Evolutionary conservation across 2,888 invertebrate genomes (phyloP).

Genomic region (Ernsta delagoae): DNA sequence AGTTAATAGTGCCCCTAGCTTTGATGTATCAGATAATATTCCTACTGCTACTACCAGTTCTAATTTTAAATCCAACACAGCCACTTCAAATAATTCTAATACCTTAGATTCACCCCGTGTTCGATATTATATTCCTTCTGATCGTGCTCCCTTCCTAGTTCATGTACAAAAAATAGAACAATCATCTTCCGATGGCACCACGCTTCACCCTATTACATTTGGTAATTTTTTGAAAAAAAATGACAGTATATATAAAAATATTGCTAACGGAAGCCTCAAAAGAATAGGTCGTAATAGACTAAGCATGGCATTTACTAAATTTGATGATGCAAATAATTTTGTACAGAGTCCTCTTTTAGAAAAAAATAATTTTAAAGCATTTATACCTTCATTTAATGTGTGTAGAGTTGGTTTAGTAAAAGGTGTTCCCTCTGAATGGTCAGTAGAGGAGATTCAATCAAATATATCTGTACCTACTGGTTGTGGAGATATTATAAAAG

Average conservation of each 20-base stretch:
- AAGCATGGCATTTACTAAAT: neutral
- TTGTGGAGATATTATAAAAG: neutral
- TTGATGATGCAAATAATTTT: neutral
- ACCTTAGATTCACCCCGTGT: neutral
- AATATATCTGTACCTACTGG: neutral
- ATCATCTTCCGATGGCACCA: slow-evolving; percentile 1
- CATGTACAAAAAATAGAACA: slow-evolving; percentile 10
- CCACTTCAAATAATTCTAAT: too few species aligned
- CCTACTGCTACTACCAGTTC: too few species aligned
- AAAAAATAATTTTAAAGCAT: slow-evolving; percentile 10
- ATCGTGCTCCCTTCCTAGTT: slow-evolving; percentile 1
- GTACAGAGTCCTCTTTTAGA: slow-evolving; percentile 1
- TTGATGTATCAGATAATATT: too few species aligned
- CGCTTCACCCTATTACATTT: slow-evolving; percentile 13
- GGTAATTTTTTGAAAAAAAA: slow-evolving; percentile 1
- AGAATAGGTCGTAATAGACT: neutral
- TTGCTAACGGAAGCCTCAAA: neutral
- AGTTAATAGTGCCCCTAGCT: too few species aligned
- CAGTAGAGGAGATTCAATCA: neutral
- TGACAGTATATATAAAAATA: neutral
- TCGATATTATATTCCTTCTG: neutral
- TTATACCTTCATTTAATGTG: slow-evolving; percentile 6
- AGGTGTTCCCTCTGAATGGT: neutral
- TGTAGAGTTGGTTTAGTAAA: slow-evolving; percentile 2
- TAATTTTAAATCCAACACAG: too few species aligned